Conservation (phyloP, 2,113 vertebrate species). For the Erythrocercus mccallii region DNA sequence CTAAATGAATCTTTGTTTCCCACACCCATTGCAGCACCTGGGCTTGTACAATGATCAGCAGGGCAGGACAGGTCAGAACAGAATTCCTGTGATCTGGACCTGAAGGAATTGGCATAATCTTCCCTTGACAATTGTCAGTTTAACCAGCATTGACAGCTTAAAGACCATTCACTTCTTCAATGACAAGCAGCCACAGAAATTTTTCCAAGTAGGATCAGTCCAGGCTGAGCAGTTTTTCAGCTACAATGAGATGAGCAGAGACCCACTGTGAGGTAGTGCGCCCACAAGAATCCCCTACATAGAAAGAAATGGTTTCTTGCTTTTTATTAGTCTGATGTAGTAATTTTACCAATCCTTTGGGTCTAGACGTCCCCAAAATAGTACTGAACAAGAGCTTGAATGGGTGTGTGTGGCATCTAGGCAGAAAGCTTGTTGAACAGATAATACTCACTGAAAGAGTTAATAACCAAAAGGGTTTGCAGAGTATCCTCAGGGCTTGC, state of each 20-base stretch:
- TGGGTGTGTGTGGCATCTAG: neutral
- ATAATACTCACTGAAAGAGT: neutral
- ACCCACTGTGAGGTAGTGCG: neutral
- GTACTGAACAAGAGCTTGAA: neutral
- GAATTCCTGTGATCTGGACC: neutral
- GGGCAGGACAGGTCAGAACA: neutral
- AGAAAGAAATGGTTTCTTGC: neutral
- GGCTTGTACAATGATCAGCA: neutral
- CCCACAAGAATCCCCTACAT: no score
- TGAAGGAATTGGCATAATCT: neutral
- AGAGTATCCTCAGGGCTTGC: neutral
- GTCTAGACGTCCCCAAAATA: neutral
- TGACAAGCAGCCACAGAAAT: neutral
- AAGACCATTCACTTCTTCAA: neutral
- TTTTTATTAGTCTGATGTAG: neutral
- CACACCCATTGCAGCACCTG: neutral
- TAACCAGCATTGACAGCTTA: neutral
- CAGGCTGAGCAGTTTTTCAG: neutral
- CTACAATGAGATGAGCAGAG: neutral
- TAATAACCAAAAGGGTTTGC: neutral
- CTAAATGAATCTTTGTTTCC: neutral
- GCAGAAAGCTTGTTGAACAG: neutral
- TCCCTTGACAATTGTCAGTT: neutral
- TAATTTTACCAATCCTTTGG: neutral
- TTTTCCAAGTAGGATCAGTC: no score